Conservation (phyloP, 2,797 vertebrate genomes). For the Myotis vivesi region DNA sequence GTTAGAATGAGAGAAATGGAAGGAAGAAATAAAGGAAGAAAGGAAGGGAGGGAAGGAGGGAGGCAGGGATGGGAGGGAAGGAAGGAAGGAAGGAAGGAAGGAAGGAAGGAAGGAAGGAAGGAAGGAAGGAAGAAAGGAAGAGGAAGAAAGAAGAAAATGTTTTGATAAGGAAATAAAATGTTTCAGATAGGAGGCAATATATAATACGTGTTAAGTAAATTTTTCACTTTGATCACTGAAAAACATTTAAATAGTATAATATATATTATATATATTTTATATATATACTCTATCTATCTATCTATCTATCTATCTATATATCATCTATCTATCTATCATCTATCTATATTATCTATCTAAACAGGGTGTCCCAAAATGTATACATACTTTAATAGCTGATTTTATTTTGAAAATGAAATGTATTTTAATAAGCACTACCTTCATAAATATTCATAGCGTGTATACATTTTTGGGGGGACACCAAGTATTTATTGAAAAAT, state of each 20-base stretch:
- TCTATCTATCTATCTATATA: no score
- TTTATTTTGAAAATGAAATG: no score
- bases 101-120: neutral
- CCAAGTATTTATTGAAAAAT: neutral
- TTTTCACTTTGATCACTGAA: neutral
- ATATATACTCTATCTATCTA: neutral
- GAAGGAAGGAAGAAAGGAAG: neutral
- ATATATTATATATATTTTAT: neutral
- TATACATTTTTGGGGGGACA: no score
- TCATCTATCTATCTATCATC: no score
- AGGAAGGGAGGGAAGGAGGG: no score
- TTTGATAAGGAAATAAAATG: neutral
- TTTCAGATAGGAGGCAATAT: neutral
- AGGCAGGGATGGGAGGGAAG: neutral
- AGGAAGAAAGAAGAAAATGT: neutral
- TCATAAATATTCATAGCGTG: no score
- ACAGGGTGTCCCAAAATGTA: no score
- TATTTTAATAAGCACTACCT: no score
- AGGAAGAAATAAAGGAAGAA: neutral
- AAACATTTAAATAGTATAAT: neutral
- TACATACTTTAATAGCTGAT: no score
- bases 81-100: neutral
- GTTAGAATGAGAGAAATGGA: neutral
- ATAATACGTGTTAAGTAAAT: neutral
- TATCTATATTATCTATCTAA: neutral